Percentiles rank a stretch among this genome's conserved stretches.
Evolutionary conservation across 2,888 invertebrate species (phyloP).

Genomic region (Notodonta dromedarius): DNA sequence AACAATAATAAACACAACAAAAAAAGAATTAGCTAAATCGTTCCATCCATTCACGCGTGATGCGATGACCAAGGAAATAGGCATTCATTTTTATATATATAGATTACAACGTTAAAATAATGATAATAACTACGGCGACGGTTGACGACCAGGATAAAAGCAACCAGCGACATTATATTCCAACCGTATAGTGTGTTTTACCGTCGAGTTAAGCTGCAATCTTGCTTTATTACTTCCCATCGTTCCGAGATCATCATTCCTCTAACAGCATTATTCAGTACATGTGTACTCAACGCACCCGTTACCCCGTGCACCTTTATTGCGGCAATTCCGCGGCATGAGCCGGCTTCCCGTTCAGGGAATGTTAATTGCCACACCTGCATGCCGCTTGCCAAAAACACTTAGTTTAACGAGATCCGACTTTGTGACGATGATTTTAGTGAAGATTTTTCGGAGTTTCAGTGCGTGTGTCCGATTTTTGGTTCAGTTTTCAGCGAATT

Average conservation of each 20-base stretch:
- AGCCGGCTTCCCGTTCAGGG: conserved; percentile 44
- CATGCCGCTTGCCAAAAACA: conserved; percentile 60
- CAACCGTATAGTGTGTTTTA: not conserved
- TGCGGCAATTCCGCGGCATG: conserved; percentile 40
- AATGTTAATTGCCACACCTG: conserved; percentile 63
- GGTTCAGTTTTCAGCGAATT: not conserved
- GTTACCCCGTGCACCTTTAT: conserved; percentile 44
- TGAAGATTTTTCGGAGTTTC: conserved; percentile 24
- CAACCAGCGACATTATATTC: too few species aligned
- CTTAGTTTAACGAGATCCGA: conserved; percentile 56
- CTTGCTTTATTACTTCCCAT: not conserved
- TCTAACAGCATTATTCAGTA: conserved; percentile 24
- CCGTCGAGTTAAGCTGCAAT: not conserved
- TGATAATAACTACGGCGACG: too few species aligned
- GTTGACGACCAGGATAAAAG: too few species aligned
- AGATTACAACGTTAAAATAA: too few species aligned
- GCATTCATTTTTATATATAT: too few species aligned
- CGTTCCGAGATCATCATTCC: conserved; percentile 11
- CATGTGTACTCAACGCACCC: conserved; percentile 18
- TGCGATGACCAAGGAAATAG: too few species aligned
- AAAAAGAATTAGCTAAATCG: too few species aligned
- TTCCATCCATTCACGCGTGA: too few species aligned
- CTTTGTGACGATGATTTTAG: conserved; percentile 33
- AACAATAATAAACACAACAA: too few species aligned
- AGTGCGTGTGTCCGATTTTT: not conserved